Evolutionary conservation across 2,797 vertebrate species (phyloP).

Genomic region (Microchirus variegatus): DNA sequence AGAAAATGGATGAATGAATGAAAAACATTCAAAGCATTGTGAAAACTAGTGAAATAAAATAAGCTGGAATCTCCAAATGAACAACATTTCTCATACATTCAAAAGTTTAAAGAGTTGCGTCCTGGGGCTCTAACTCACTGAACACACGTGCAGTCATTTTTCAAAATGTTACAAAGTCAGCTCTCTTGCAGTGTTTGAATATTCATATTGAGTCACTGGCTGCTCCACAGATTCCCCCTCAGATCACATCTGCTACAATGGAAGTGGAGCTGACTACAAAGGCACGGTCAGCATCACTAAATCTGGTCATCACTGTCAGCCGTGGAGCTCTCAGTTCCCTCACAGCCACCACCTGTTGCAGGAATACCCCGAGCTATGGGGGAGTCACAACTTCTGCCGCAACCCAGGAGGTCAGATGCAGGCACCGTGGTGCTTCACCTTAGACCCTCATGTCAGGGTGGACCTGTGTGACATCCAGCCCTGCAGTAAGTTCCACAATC

Average conservation of each 20-base stretch:
- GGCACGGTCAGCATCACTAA: conserved; percentile 88
- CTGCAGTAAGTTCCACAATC: conserved; percentile 88
- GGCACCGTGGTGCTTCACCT: conserved; percentile 97
- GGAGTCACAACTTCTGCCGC: conserved; percentile 93
- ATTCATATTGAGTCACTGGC: conserved; percentile 22
- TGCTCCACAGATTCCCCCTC: conserved; percentile 69
- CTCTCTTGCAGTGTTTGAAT: too few species aligned
- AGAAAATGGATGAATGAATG: too few species aligned
- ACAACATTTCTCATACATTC: too few species aligned
- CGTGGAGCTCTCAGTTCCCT: conserved; percentile 90
- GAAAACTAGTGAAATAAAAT: too few species aligned
- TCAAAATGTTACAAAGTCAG: too few species aligned
- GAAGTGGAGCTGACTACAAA: conserved; percentile 90
- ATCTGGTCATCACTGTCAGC: conserved; percentile 91
- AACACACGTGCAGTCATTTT: too few species aligned
- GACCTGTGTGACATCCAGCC: conserved; percentile 93
- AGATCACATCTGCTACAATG: conserved; percentile 95
- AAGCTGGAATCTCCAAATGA: too few species aligned
- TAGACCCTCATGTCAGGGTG: conserved; percentile 89
- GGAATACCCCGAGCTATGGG: conserved; percentile 90
- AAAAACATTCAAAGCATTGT: too few species aligned
- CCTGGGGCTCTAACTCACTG: too few species aligned
- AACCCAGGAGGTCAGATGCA: conserved; percentile 96
- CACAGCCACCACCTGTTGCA: conserved; percentile 88
- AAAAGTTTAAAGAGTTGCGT: too few species aligned